Conservation (phyloP, 1,140 invertebrate species). For the Scaptomyza hsui region DNA sequence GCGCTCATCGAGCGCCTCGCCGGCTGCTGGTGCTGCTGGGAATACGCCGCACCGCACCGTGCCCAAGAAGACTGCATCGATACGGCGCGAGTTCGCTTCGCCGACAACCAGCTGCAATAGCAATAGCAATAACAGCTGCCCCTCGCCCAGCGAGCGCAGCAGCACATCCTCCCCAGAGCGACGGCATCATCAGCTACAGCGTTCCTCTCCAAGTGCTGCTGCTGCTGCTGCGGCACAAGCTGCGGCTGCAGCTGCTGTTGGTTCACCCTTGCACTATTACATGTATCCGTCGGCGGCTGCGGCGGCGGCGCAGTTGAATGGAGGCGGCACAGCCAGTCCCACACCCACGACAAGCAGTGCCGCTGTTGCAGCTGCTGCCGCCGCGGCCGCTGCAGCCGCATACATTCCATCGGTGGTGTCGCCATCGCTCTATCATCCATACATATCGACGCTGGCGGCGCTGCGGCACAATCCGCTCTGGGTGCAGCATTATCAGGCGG, state of each 20-base stretch:
- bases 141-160: conserved; percentile 69
- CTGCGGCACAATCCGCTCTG: conserved; percentile 84
- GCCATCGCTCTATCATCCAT: conserved; percentile 81
- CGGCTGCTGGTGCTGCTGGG: conserved; percentile 27
- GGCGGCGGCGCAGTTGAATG: conserved; percentile 47
- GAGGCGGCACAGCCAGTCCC: conserved; percentile 46
- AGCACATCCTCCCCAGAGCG: conserved; percentile 64
- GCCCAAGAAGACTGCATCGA: conserved; percentile 84
- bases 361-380: conserved; percentile 55
- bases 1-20: conserved; percentile 66
- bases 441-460: conserved; percentile 82
- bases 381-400: conserved; percentile 68
- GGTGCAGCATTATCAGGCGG: conserved; percentile 85
- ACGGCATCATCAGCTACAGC: conserved; percentile 59
- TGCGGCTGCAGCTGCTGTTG: conserved; percentile 37
- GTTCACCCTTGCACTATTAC: conserved; percentile 73
- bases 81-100: conserved; percentile 83
- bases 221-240: conserved; percentile 3
- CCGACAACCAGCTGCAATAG: conserved; percentile 66
- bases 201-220: conserved; percentile 51
- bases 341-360: conserved; percentile 50
- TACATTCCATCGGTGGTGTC: conserved; percentile 80
- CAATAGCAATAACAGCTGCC: conserved; percentile 52
- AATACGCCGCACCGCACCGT: conserved; percentile 75
- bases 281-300: conserved; percentile 70